phyloP scores from a whole-genome alignment of 2,797 vertebrate genomes.

The Parotocinclus haroldoi region DNA sequence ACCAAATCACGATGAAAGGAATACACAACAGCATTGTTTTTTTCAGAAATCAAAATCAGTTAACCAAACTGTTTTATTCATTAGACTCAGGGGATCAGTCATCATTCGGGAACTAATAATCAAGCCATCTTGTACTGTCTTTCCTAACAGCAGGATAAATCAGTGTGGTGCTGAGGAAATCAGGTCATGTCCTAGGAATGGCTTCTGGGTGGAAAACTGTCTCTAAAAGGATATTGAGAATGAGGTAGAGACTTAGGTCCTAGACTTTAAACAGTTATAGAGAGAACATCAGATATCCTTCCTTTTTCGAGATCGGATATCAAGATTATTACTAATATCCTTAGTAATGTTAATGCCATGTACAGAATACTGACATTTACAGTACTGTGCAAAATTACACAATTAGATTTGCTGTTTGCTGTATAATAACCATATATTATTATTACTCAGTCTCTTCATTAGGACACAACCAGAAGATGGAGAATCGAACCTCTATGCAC shows the following conservation, averaged over 20 bases:
- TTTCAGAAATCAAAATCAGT: conserved; percentile 17
- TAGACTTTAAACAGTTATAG: too few species aligned
- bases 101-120: conserved; percentile 15
- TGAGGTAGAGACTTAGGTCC: background rate
- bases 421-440: too few species aligned
- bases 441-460: too few species aligned
- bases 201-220: background rate
- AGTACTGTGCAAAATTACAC: too few species aligned
- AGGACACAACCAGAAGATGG: too few species aligned
- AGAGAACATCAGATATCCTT: too few species aligned
- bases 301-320: too few species aligned
- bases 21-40: background rate
- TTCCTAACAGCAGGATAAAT: conserved; percentile 23
- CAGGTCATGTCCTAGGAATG: conserved; percentile 1
- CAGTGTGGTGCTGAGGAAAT: conserved; percentile 27
- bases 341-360: too few species aligned
- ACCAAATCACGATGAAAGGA: background rate
- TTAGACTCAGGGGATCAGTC: conserved; percentile 16
- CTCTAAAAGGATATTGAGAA: background rate
- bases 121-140: conserved; percentile 7
- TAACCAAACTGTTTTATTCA: conserved; percentile 24
- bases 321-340: too few species aligned
- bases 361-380: too few species aligned
- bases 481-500: too few species aligned
- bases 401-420: too few species aligned